These are phyloP conservation scores for Amphiprion clarkii DNA, from an alignment of 2,797 vertebrate species.

Conservation along the genomic window DNA sequence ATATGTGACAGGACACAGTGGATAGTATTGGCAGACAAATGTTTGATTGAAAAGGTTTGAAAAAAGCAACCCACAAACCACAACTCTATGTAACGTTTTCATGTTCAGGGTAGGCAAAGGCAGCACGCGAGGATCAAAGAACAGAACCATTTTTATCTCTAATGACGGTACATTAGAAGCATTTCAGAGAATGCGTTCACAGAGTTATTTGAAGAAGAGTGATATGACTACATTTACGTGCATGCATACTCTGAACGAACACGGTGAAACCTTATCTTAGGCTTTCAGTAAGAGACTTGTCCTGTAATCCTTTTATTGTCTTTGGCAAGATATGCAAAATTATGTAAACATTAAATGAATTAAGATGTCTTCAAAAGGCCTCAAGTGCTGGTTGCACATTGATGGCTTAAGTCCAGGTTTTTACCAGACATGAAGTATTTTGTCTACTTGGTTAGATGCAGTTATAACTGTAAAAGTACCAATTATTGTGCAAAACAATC, in stretches of 20 bases:
- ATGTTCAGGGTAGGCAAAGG: conserved; percentile 41
- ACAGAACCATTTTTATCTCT: not conserved
- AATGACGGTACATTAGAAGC: not conserved
- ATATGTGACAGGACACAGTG: conserved; percentile 55
- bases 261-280: conserved; percentile 20
- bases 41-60: conserved; percentile 59
- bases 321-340: conserved; percentile 32
- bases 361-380: conserved; percentile 5
- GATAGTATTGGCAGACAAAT: conserved; percentile 50
- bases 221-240: conserved; percentile 9
- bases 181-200: not conserved
- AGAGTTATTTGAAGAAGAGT: conserved; percentile 7
- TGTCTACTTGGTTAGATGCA: conserved; percentile 8
- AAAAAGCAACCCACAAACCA: conserved; percentile 51
- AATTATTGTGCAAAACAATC: conserved; percentile 33
- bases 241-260: conserved; percentile 1
- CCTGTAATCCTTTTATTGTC: conserved; percentile 16
- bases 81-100: conserved; percentile 44
- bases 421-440: conserved; percentile 16
- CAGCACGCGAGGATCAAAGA: conserved; percentile 17
- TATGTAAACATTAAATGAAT: conserved; percentile 21
- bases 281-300: conserved; percentile 13
- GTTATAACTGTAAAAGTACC: conserved; percentile 37
- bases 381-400: conserved; percentile 8
- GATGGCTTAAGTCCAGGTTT: conserved; percentile 12